Base-by-base conservation (phyloP, 2,797 vertebrate species). In the Glyptemys insculpta region DNA sequence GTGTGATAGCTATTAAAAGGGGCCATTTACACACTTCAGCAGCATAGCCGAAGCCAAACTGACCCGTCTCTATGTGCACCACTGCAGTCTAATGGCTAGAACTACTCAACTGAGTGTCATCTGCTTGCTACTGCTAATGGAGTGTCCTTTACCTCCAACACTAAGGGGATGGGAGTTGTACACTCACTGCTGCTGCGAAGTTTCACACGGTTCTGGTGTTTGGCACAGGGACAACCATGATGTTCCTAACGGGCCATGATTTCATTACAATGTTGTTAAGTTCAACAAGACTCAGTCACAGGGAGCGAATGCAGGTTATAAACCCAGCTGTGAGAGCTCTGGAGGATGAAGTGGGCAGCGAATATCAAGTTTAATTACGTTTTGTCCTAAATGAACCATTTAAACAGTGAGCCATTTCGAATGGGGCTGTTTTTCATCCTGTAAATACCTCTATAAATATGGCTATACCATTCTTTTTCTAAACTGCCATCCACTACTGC, bases 341-440 rank as follows among this genome's bases (percentile, higher is more conserved):
- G 34, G 83, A 29, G 10, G 14, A 87, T 76, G 41, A 86, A 85
- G 81, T 74, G 25, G 15, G 25, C 59, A 83, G 57, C 0, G 2
- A 37, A 91, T 96, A 84, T 89, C 54, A 89, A 79, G 54, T 89
- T 62, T 49, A 12, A 83, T 92, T 88, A 86, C 10, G 19, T 8
- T 16, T 53, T 91, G 65, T 34, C 29, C 84, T 85, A 85, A 41
- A n/a, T 31, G 80, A 44, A 44, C 19, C 18, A 44, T 88, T 91
- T 83, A 92, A 54, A 54, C 8, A 89, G 29, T 11, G n/a, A 83
- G 7, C 12, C 25, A 74, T 76, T 91, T 81, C 86, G 79, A 53
- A 14, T 3, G 9, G 34, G 34, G 49, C 41, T 92, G 53, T 3
- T 2, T 81, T 87, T 87, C 65, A 88, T n/a, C 19, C 47, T 78